Conservation (phyloP, 1,140 invertebrate species). For the Brachionus angularis region DNA sequence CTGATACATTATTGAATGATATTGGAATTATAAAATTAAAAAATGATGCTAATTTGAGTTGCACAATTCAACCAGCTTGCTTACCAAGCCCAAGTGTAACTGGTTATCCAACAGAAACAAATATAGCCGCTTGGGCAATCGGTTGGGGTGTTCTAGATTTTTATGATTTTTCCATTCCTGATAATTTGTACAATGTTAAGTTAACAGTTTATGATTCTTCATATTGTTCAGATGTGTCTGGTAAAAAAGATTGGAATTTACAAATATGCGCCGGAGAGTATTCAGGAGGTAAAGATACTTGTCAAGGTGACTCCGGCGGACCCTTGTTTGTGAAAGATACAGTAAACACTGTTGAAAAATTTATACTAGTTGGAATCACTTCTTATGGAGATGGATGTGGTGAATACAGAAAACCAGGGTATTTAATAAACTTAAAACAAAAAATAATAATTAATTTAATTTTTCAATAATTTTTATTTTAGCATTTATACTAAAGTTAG, state of each 20-base stretch:
- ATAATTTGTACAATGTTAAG: neutral
- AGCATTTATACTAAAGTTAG: slow-evolving; percentile 11
- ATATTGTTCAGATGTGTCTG: neutral
- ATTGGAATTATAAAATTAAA: slow-evolving; percentile 29
- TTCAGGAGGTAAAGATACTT: slow-evolving; percentile 19
- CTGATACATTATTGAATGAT: neutral
- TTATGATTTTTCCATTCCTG: neutral
- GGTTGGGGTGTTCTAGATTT: slow-evolving; percentile 1
- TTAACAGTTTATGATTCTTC: neutral
- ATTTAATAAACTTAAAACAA: neutral
- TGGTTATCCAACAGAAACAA: neutral
- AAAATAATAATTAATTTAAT: neutral
- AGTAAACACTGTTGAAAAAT: neutral
- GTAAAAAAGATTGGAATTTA: slow-evolving; percentile 11
- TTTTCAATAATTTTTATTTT: neutral
- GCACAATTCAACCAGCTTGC: slow-evolving; percentile 9
- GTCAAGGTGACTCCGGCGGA: slow-evolving; percentile 38
- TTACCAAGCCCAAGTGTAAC: neutral
- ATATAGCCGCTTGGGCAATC: slow-evolving; percentile 3
- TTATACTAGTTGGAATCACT: slow-evolving; percentile 22
- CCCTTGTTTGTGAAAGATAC: slow-evolving; percentile 20
- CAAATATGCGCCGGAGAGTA: slow-evolving; percentile 35
- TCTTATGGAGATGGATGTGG: slow-evolving; percentile 18
- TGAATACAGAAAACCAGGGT: neutral
- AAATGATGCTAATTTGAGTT: neutral